Evolutionary conservation across 1,140 invertebrate genomes (phyloP), one percentile per base, ranked within the genome.

Genomic region (Procambarus virginalis): DNA sequence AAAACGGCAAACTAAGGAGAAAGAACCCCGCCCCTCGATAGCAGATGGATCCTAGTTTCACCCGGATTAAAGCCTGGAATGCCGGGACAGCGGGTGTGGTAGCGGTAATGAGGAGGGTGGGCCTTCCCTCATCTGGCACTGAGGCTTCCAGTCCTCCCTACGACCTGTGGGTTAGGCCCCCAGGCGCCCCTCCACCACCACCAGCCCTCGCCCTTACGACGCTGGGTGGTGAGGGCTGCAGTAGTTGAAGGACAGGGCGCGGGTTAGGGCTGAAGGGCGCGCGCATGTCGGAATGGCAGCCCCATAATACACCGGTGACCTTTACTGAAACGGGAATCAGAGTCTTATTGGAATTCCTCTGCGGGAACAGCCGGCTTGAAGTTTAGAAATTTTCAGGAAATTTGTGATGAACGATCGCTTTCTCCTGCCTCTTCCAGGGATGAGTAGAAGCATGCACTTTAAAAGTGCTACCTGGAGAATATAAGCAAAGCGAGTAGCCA

Each of bases 331-430:
- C 83, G 76, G 86, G 86, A 88, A 88, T 88, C 86, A 81, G 86
- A 88, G 86, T 88, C 86, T 88, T 88, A 88, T 88, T 88, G 86
- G 86, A 88, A 88, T 88, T 88, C 86, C 86, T 88, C 60, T 48
- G 86, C 79, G n/a, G 49, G 86, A 88, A 88, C 78, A 81, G 51
- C 86, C 48, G 20, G 60, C 64, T 14, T 78, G 12, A 88, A 81
- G 86, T 88, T 75, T 45, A 88, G 78, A 88, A 88, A 75, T 88
- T 88, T 88, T 82, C 68, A 51, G 79, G 79, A 88, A 88, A 82
- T 88, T 82, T 88, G 86, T 88, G 86, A 88, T 88, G 73, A 88
- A 88, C 86, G 86, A 75, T 82, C 86, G 49, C 34, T 58, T 48
- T 81, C 81, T 82, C 45, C 86, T 88, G 82, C 86, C 34, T 34